Conservation (phyloP, 1,140 invertebrate genomes). For the Hypothenemus hampei region DNA sequence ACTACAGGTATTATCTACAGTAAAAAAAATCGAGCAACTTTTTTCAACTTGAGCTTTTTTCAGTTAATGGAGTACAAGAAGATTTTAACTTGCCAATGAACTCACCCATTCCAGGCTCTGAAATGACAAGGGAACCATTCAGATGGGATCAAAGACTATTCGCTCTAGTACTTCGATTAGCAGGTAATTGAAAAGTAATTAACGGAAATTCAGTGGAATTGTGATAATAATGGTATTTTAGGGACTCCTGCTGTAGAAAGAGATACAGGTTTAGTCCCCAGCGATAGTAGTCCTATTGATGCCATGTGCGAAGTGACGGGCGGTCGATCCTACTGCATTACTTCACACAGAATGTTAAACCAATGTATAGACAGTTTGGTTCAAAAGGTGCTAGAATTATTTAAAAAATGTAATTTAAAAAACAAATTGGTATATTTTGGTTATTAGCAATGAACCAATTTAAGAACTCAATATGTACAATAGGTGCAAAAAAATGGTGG, state of each 20-base stretch:
- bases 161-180: constrained; percentile 85
- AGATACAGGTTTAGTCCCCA: constrained; percentile 74
- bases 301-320: constrained; percentile 99
- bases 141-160: constrained; percentile 98
- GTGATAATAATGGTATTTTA: not conserved
- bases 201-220: not conserved
- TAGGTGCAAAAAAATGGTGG: no score
- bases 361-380: constrained; percentile 95
- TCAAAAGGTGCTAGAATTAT: constrained; percentile 93
- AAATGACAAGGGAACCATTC: constrained; percentile 96
- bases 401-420: no score
- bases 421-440: no score
- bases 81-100: constrained; percentile 94
- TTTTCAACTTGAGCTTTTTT: constrained; percentile 3
- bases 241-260: constrained; percentile 57
- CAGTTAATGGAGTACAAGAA: constrained; percentile 74
- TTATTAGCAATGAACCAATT: no score
- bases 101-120: constrained; percentile 88
- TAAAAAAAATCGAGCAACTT: not conserved
- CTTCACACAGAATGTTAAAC: constrained; percentile 90
- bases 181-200: constrained; percentile 58
- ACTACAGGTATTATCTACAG: constrained; percentile 53
- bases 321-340: constrained; percentile 93
- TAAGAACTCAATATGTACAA: no score
- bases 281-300: constrained; percentile 90